Percentiles rank a stretch among this genome's conserved stretches.
phyloP scores from a whole-genome alignment of 2,888 invertebrate genomes.

The Tinea trinotella region DNA sequence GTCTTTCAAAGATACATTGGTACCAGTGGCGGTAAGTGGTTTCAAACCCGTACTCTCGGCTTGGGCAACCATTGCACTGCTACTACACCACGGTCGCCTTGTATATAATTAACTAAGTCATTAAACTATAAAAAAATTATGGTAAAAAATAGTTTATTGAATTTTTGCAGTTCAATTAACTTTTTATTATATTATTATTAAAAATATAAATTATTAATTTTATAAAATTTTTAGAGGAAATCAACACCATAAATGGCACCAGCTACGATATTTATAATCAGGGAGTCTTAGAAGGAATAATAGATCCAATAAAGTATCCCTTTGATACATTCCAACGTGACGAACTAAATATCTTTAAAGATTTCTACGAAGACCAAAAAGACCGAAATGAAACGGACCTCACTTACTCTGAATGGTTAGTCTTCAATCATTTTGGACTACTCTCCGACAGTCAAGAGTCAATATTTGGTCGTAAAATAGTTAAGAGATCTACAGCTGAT shows the following conservation, averaged over 20 bases:
- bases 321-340: conserved; percentile 38
- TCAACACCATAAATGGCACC: conserved; percentile 23
- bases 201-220: no score
- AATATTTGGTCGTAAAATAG: conserved; percentile 39
- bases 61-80: no score
- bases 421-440: conserved; percentile 44
- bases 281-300: conserved; percentile 44
- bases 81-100: no score
- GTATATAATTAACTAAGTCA: no score
- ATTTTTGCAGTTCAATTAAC: no score
- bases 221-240: no score
- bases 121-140: no score
- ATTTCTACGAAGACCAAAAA: conserved; percentile 31
- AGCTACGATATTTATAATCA: conserved; percentile 32
- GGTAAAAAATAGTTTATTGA: no score
- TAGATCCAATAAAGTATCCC: conserved; percentile 46
- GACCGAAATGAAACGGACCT: conserved; percentile 1
- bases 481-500: conserved; percentile 36
- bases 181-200: no score
- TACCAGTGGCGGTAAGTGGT: no score
- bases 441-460: conserved; percentile 42
- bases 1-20: no score
- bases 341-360: conserved; percentile 41
- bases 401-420: conserved; percentile 43
- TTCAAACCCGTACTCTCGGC: no score